Conservation (phyloP, 2,888 invertebrate genomes). For the Thymelicus sylvestris region DNA sequence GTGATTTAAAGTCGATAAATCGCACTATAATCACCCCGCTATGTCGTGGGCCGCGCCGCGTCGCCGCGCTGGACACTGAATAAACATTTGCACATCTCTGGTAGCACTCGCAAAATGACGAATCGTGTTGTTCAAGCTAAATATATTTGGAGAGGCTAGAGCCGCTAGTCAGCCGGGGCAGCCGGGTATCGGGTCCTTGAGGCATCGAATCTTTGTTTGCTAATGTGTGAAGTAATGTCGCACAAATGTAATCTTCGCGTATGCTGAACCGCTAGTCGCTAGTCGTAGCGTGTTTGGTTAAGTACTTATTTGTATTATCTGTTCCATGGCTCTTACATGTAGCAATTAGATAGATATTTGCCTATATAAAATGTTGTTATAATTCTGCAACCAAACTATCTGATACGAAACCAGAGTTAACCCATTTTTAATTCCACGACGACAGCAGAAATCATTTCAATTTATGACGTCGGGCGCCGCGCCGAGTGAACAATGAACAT, state of each 20-base stretch:
- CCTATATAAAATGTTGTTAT: too few relatives aligned
- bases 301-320: too few relatives aligned
- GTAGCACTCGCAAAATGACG: conserved; percentile 45
- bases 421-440: too few relatives aligned
- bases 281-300: too few relatives aligned
- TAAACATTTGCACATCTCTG: conserved; percentile 62
- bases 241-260: conserved; percentile 9
- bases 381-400: too few relatives aligned
- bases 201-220: conserved; percentile 38
- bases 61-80: conserved; percentile 44
- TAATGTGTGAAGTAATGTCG: conserved; percentile 34
- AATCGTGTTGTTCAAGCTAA: conserved; percentile 41
- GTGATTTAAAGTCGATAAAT: conserved; percentile 30
- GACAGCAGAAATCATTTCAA: too few relatives aligned
- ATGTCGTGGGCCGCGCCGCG: conserved; percentile 25
- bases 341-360: too few relatives aligned
- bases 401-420: too few relatives aligned
- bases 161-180: conserved; percentile 14
- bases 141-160: conserved; percentile 31
- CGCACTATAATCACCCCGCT: conserved; percentile 36
- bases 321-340: too few relatives aligned
- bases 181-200: conserved; percentile 23
- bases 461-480: too few relatives aligned
- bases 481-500: too few relatives aligned
- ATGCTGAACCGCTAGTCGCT: neutral